These are phyloP conservation scores for Laticauda laticaudata DNA, from an alignment of 2,113 vertebrate genomes.

Conservation along the genomic window DNA sequence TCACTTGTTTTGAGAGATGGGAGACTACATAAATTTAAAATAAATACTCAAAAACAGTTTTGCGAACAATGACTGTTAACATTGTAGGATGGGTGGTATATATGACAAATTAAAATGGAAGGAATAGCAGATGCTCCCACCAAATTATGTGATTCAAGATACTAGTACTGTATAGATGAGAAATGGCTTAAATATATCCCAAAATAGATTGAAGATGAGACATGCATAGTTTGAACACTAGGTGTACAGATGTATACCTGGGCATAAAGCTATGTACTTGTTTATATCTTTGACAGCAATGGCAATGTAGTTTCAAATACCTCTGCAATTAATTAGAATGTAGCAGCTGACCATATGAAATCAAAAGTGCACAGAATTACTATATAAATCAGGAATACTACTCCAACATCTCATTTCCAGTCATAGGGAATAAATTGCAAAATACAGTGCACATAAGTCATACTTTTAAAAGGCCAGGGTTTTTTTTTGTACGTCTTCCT, in stretches of 20 bases:
- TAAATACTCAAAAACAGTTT: not conserved
- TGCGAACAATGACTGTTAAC: not conserved
- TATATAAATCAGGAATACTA: conserved; percentile 18
- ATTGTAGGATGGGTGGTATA: not conserved
- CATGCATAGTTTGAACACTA: not conserved
- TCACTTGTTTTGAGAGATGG: too few species aligned
- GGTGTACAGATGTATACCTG: not conserved
- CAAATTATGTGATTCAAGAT: not conserved
- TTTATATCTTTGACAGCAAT: not conserved
- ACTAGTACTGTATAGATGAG: not conserved
- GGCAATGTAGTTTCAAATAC: not conserved
- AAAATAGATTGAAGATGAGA: not conserved
- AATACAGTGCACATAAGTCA: accelerated
- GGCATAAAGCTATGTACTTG: not conserved
- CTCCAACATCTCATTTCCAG: conserved; percentile 12
- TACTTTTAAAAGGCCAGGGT: conserved; percentile 30
- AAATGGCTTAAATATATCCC: not conserved
- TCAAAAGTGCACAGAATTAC: conserved; percentile 6
- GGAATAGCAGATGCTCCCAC: not conserved
- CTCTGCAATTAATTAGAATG: not conserved
- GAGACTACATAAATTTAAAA: not conserved
- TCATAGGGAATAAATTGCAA: not conserved
- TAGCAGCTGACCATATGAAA: not conserved
- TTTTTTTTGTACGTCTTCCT: conserved; percentile 5
- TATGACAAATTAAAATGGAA: not conserved